phyloP scores from a whole-genome alignment of 2,888 invertebrate species.

The Teinopalpus imperialis region DNA sequence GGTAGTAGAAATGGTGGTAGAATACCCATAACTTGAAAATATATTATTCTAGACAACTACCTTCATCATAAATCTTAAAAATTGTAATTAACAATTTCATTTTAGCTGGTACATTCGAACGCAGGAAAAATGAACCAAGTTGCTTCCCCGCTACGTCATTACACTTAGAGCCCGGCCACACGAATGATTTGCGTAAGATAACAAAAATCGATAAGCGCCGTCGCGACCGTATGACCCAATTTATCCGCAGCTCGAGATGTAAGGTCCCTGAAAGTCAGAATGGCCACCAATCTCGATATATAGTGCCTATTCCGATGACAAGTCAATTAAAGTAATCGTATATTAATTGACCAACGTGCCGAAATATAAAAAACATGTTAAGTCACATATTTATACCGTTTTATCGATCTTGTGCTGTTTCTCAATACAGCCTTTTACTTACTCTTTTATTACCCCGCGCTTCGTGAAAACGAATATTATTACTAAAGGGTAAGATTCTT shows the following conservation, averaged over 20 bases:
- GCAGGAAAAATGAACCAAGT: too few relatives aligned
- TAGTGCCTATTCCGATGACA: conserved; percentile 18
- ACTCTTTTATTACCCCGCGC: conserved; percentile 3
- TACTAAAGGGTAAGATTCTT: neutral
- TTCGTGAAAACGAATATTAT: neutral
- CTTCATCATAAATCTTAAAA: too few relatives aligned
- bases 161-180: conserved; percentile 23
- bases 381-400: conserved; percentile 18
- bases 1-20: too few relatives aligned
- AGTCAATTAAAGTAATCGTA: conserved; percentile 22
- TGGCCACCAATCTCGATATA: conserved; percentile 25
- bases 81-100: too few relatives aligned
- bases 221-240: conserved; percentile 68
- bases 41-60: too few relatives aligned
- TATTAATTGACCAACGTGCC: conserved; percentile 16
- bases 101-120: too few relatives aligned
- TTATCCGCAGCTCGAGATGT: conserved; percentile 37
- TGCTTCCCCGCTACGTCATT: conserved; percentile 1
- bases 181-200: conserved; percentile 56
- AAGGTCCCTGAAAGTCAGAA: conserved; percentile 33
- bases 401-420: conserved; percentile 1
- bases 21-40: too few relatives aligned
- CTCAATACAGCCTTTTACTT: neutral
- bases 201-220: conserved; percentile 64
- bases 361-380: conserved; percentile 11